phyloP scores from a whole-genome alignment of 2,888 invertebrate genomes.

The Chymomyza caudatula region DNA sequence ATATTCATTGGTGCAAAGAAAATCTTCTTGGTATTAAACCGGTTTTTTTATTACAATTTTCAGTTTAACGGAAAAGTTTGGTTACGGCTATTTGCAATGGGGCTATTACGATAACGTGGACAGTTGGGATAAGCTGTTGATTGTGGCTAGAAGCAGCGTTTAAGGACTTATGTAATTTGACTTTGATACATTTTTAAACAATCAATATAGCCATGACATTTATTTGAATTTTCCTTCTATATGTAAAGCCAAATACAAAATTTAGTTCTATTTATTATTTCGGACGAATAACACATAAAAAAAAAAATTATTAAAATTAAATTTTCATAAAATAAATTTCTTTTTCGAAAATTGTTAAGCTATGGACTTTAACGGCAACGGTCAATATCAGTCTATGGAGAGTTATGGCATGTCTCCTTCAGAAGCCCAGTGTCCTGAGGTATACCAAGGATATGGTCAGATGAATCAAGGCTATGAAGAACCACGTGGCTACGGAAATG shows the following conservation, averaged over 20 bases:
- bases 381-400: slow-evolving; percentile 37
- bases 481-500: slow-evolving; percentile 21
- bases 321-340: background rate
- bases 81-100: slow-evolving; percentile 28
- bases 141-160: background rate
- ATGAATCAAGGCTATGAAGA: slow-evolving; percentile 31
- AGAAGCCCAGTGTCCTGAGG: slow-evolving; percentile 46
- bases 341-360: background rate
- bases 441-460: slow-evolving; percentile 20
- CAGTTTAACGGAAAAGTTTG: slow-evolving; percentile 36
- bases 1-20: slow-evolving; percentile 34
- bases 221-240: background rate
- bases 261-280: slow-evolving; percentile 36
- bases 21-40: background rate
- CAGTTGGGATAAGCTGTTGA: slow-evolving; percentile 44
- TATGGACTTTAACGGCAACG: slow-evolving; percentile 44
- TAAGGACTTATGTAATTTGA: too few relatives aligned
- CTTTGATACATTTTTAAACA: background rate
- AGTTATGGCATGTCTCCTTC: slow-evolving; percentile 42
- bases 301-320: slow-evolving; percentile 2
- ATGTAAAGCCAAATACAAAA: background rate
- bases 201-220: background rate
- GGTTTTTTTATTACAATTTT: background rate
- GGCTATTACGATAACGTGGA: slow-evolving; percentile 9
- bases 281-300: slow-evolving; percentile 37